These are phyloP conservation scores for Hydroisotoma schaefferi DNA, from an alignment of 2,888 invertebrate species.

Conservation along the genomic window DNA sequence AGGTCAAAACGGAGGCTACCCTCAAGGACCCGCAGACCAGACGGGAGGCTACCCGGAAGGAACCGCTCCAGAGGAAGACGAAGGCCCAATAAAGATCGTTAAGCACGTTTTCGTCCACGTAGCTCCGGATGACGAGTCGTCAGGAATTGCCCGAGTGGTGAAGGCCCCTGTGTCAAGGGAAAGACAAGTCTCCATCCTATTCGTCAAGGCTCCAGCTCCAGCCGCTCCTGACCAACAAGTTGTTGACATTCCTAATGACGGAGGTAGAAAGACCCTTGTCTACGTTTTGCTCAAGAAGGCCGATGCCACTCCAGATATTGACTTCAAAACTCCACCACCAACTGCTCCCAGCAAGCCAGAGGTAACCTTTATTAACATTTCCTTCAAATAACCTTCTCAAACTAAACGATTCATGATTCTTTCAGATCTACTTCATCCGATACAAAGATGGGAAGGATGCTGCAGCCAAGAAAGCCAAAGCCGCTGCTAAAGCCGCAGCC, in stretches of 20 bases:
- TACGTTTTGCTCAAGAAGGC: conserved; percentile 29
- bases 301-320: conserved; percentile 16
- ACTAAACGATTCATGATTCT: not conserved
- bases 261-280: conserved; percentile 23
- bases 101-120: conserved; percentile 9
- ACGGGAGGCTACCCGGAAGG: not conserved
- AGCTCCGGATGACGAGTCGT: conserved; percentile 25
- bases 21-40: not conserved
- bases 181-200: conserved; percentile 24
- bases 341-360: conserved; percentile 23
- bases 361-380: conserved; percentile 1
- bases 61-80: not conserved
- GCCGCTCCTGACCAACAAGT: conserved; percentile 31
- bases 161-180: conserved; percentile 23
- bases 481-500: conserved; percentile 1
- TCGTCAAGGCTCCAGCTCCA: conserved; percentile 29
- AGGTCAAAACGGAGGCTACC: conserved; percentile 4
- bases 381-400: not conserved
- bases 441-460: conserved; percentile 14
- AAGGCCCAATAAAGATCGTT: not conserved
- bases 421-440: conserved; percentile 19
- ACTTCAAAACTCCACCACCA: conserved; percentile 17
- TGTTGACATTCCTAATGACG: conserved; percentile 25
- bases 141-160: conserved; percentile 8
- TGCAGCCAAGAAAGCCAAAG: not conserved